Conservation (phyloP, 2,113 vertebrate genomes). For the Calyptomena viridis region DNA sequence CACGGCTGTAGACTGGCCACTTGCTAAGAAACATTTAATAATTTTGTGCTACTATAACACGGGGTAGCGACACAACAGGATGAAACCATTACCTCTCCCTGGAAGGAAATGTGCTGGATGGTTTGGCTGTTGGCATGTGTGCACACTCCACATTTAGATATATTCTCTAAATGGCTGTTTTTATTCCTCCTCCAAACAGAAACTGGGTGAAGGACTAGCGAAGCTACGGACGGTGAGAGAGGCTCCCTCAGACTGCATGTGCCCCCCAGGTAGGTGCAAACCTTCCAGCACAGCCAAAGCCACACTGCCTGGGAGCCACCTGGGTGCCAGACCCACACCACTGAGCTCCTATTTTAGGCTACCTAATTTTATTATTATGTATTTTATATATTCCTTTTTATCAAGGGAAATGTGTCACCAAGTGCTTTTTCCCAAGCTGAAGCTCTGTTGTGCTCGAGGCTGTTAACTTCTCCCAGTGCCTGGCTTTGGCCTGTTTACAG, state of each 20-base stretch:
- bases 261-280: constrained; percentile 86
- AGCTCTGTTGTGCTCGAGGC: neutral
- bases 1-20: fast-evolving
- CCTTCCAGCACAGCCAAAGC: neutral
- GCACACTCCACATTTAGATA: fast-evolving
- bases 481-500: constrained; percentile 10
- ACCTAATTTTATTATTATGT: too few relatives aligned
- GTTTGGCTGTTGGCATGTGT: neutral
- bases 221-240: constrained; percentile 84
- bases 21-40: neutral
- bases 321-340: fast-evolving
- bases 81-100: neutral
- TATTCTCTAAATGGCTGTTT: neutral
- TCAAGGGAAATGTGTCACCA: neutral
- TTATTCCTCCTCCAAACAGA: constrained; percentile 70
- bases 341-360: neutral
- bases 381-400: fast-evolving
- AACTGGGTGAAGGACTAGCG: constrained; percentile 77
- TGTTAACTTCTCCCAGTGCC: neutral
- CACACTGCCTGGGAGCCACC: neutral
- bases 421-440: neutral
- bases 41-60: fast-evolving
- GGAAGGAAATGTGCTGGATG: neutral
- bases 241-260: constrained; percentile 81
- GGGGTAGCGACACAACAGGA: fast-evolving